Conservation (phyloP, 2,113 vertebrate genomes). For the Marmota monax region DNA sequence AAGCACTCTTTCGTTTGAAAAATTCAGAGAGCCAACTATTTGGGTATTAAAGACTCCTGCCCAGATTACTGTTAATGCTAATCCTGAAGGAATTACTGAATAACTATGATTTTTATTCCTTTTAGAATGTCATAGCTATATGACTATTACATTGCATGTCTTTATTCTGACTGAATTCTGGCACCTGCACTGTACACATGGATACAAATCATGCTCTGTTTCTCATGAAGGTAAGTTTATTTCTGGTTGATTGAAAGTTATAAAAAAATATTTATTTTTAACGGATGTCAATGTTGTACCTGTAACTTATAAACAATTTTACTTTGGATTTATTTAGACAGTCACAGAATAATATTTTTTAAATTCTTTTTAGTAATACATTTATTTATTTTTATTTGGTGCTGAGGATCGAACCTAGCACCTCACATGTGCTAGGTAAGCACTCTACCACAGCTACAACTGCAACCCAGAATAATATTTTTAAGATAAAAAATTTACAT, state of each 20-base stretch:
- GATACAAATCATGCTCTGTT: not conserved
- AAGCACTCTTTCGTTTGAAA: not conserved
- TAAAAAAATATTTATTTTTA: constrained; percentile 51
- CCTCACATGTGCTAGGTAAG: no score
- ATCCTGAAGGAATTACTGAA: constrained; percentile 61
- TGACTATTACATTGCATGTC: not conserved
- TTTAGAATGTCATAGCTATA: constrained; percentile 33
- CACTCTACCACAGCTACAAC: no score
- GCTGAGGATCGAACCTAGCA: no score
- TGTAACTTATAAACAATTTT: not conserved
- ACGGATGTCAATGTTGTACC: not conserved
- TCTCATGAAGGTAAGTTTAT: constrained; percentile 3
- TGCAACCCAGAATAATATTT: not conserved
- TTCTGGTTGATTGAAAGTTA: not conserved
- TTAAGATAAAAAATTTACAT: not conserved
- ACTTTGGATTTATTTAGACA: not conserved
- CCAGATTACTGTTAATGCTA: constrained; percentile 68
- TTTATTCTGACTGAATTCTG: constrained; percentile 60
- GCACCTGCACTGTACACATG: not conserved
- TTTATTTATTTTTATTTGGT: no score
- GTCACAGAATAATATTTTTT: constrained; percentile 36
- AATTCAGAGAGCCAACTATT: constrained; percentile 62
- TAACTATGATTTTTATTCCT: constrained; percentile 45
- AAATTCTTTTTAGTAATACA: not conserved
- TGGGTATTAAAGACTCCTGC: constrained; percentile 65